phyloP scores from a whole-genome alignment of 2,888 invertebrate species.

The Helleia helle region DNA sequence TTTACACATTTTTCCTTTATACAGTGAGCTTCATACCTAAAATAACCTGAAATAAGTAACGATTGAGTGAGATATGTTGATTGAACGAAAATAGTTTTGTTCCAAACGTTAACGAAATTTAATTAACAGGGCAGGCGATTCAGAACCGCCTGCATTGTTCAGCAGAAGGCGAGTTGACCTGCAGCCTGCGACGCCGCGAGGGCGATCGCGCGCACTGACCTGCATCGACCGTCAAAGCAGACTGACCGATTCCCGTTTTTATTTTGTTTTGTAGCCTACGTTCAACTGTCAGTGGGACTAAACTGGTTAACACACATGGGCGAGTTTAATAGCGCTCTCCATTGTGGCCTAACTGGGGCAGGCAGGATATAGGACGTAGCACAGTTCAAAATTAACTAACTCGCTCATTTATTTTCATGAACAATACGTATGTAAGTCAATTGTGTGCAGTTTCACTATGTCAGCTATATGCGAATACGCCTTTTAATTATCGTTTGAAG shows the following conservation, averaged over 20 bases:
- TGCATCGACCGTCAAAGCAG: conserved; percentile 16
- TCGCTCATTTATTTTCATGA: conserved; percentile 21
- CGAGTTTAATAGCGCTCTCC: conserved; percentile 48
- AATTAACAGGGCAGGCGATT: background rate
- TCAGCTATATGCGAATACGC: conserved; percentile 19
- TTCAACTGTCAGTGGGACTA: conserved; percentile 47
- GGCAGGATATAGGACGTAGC: conserved; percentile 26
- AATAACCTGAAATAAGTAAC: too few species aligned
- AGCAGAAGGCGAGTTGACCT: background rate
- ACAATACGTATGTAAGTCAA: conserved; percentile 12
- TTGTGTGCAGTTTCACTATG: conserved; percentile 7
- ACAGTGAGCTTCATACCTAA: too few species aligned
- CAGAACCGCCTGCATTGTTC: background rate
- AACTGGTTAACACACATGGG: conserved; percentile 61
- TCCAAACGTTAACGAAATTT: background rate
- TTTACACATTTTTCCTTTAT: too few species aligned
- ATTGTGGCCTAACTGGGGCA: conserved; percentile 42
- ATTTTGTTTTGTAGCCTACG: conserved; percentile 39
- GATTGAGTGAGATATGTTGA: background rate
- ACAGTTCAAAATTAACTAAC: conserved; percentile 28
- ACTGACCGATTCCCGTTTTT: conserved; percentile 32
- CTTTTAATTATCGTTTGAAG: conserved; percentile 35
- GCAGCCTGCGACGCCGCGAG: too few species aligned
- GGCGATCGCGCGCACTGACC: conserved; percentile 20
- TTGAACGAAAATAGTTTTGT: background rate